These are phyloP conservation scores for Ecliptopera silaceata DNA, from an alignment of 2,888 invertebrate genomes.

Conservation along the genomic window DNA sequence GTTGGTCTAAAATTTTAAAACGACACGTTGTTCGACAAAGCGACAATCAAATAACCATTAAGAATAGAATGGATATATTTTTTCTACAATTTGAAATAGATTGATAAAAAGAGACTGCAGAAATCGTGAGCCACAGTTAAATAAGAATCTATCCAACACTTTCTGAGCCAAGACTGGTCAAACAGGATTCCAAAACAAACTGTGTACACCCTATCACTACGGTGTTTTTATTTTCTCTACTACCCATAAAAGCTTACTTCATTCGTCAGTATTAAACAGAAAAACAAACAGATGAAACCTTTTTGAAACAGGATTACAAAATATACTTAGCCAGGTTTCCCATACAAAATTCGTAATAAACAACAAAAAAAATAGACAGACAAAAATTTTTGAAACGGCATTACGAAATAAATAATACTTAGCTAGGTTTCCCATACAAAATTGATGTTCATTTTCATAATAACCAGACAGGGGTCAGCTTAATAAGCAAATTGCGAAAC, in stretches of 20 bases:
- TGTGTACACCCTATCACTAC: conserved; percentile 6
- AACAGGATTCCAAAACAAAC: conserved; percentile 41
- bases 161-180: conserved; percentile 38
- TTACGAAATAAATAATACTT: neutral
- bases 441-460: conserved; percentile 13
- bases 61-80: too few relatives aligned
- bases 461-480: conserved; percentile 16
- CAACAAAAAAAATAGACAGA: neutral
- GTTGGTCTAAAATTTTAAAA: too few relatives aligned
- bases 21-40: too few relatives aligned
- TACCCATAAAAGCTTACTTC: neutral
- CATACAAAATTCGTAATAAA: neutral
- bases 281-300: neutral
- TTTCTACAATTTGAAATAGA: too few relatives aligned
- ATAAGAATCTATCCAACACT: conserved; percentile 12
- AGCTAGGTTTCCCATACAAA: neutral
- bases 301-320: neutral
- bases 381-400: neutral
- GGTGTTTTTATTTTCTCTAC: conserved; percentile 17
- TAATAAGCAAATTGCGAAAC: conserved; percentile 24
- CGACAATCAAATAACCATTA: too few relatives aligned
- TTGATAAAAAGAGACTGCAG: too few relatives aligned
- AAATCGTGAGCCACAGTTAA: neutral
- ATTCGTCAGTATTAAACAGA: neutral
- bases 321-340: neutral